Evolutionary conservation across 2,888 invertebrate genomes (phyloP).

Genomic region (Lamproptera curius): DNA sequence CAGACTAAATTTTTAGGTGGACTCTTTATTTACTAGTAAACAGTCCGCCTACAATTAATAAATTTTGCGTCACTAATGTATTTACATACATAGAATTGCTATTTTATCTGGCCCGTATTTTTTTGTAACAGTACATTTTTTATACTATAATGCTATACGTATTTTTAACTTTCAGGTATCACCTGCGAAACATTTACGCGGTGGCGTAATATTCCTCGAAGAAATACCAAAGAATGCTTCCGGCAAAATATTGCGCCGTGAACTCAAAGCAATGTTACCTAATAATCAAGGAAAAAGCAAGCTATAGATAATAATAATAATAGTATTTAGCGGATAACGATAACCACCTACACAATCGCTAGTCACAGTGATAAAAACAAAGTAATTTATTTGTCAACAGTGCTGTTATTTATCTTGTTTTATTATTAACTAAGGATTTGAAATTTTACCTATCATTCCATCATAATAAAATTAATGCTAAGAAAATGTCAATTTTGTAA

Average conservation of each 20-base stretch:
- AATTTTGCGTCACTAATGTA: background rate
- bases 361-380: slow-evolving; percentile 8
- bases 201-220: slow-evolving; percentile 85
- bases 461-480: no score
- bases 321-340: background rate
- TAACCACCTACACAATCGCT: slow-evolving; percentile 2
- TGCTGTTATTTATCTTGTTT: no score
- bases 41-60: no score
- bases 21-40: no score
- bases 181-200: slow-evolving; percentile 84
- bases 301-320: slow-evolving; percentile 28
- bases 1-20: no score
- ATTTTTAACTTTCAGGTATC: slow-evolving; percentile 80
- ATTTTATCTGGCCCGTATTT: no score
- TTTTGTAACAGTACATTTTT: no score
- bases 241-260: slow-evolving; percentile 87
- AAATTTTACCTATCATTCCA: no score
- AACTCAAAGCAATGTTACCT: slow-evolving; percentile 61
- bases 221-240: slow-evolving; percentile 87
- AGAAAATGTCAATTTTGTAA: no score
- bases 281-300: slow-evolving; percentile 52
- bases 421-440: no score
- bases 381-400: background rate
- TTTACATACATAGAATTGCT: no score
- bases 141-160: no score